Conservation (phyloP, 1,140 invertebrate species). For the Cylas formicarius region DNA sequence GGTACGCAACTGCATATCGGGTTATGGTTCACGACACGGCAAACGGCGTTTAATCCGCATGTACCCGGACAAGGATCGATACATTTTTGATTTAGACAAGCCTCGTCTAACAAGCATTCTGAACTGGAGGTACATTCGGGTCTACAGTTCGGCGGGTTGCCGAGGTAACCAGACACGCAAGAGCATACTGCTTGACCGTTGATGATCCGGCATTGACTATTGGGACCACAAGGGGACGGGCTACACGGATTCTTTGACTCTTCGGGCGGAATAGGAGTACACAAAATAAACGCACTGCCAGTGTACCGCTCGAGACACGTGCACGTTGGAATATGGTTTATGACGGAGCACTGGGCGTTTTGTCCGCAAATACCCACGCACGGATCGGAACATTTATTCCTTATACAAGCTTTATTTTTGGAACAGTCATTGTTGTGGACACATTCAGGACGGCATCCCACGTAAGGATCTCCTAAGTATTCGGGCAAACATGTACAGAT, state of each 20-base stretch:
- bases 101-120: constrained; percentile 57
- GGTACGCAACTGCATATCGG: constrained; percentile 56
- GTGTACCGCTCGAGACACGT: constrained; percentile 55
- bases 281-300: constrained; percentile 58
- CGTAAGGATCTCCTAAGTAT: constrained; percentile 62
- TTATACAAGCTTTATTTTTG: constrained; percentile 57
- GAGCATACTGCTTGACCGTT: constrained; percentile 60
- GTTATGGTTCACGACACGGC: constrained; percentile 53
- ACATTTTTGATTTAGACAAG: constrained; percentile 69
- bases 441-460: constrained; percentile 63
- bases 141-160: constrained; percentile 60
- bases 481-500: constrained; percentile 57
- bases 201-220: constrained; percentile 54
- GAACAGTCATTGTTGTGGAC: constrained; percentile 61
- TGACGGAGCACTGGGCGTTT: constrained; percentile 59
- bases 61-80: constrained; percentile 64
- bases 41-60: constrained; percentile 52
- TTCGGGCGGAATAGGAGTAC: constrained; percentile 44
- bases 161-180: constrained; percentile 57
- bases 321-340: constrained; percentile 64
- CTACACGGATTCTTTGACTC: constrained; percentile 48
- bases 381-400: constrained; percentile 63
- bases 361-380: constrained; percentile 60
- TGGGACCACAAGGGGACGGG: constrained; percentile 59
- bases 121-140: constrained; percentile 62